These are phyloP conservation scores for Fragum whitleyi DNA, from an alignment of 2,888 invertebrate genomes.

Conservation along the genomic window DNA sequence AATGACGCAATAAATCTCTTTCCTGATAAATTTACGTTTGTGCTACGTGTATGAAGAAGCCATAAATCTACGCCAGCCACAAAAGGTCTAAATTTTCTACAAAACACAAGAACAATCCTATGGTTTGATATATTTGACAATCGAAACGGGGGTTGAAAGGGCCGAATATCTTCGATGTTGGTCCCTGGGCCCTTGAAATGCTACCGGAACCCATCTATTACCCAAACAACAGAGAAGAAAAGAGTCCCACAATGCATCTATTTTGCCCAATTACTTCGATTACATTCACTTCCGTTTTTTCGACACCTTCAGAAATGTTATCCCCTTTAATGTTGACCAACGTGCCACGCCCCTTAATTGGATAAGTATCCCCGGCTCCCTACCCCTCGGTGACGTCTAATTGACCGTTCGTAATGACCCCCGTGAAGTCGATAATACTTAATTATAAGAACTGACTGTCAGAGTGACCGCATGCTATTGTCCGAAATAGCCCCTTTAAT, in stretches of 20 bases:
- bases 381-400: constrained; percentile 11
- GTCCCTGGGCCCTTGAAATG: constrained; percentile 7
- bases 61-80: not conserved
- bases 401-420: constrained; percentile 58
- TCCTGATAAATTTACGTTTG: no score
- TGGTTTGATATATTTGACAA: constrained; percentile 5
- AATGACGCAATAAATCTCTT: no score
- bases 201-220: constrained; percentile 16
- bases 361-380: constrained; percentile 47
- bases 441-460: constrained; percentile 55
- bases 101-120: not conserved
- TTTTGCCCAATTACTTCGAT: constrained; percentile 41
- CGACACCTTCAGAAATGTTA: constrained; percentile 29
- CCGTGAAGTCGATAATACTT: constrained; percentile 50
- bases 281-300: constrained; percentile 40
- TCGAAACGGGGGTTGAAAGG: not conserved
- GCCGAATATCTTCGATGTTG: constrained; percentile 3
- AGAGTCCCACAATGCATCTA: constrained; percentile 18
- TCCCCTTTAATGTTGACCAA: constrained; percentile 26
- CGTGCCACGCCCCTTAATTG: constrained; percentile 44
- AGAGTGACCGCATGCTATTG: constrained; percentile 39
- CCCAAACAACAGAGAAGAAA: constrained; percentile 27
- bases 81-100: not conserved
- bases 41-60: not conserved
- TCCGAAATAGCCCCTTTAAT: constrained; percentile 31